phyloP scores from a whole-genome alignment of 2,888 invertebrate genomes.

The Phortica okadai region DNA sequence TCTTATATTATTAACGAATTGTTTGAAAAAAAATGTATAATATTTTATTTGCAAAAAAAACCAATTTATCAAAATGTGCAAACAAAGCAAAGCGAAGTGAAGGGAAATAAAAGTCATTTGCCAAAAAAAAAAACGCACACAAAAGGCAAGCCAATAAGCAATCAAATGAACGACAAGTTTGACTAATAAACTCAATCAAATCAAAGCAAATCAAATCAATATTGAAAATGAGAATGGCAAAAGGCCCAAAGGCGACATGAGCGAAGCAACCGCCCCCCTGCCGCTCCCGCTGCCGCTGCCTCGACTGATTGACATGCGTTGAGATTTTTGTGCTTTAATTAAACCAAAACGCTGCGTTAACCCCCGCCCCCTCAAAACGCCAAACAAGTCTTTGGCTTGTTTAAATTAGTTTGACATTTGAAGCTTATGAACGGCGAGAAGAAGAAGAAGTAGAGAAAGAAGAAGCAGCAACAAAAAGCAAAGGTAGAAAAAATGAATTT shows the following conservation, averaged over 20 bases:
- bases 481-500: background rate
- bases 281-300: conserved; percentile 28
- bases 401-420: conserved; percentile 69
- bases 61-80: background rate
- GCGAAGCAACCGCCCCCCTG: conserved; percentile 18
- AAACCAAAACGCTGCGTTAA: conserved; percentile 50
- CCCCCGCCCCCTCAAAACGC: background rate
- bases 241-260: background rate
- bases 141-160: background rate
- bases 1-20: background rate
- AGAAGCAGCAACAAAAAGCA: background rate
- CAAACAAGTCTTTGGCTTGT: conserved; percentile 49
- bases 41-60: background rate
- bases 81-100: background rate
- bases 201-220: background rate
- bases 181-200: conserved; percentile 22
- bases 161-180: conserved; percentile 24
- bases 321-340: conserved; percentile 52
- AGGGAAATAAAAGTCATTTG: background rate
- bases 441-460: background rate
- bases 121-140: background rate
- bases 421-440: background rate
- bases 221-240: background rate
- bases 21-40: background rate
- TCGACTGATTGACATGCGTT: conserved; percentile 39